These are phyloP conservation scores for Butastur rufipennis DNA, from an alignment of 2,113 vertebrate species.

Conservation along the genomic window DNA sequence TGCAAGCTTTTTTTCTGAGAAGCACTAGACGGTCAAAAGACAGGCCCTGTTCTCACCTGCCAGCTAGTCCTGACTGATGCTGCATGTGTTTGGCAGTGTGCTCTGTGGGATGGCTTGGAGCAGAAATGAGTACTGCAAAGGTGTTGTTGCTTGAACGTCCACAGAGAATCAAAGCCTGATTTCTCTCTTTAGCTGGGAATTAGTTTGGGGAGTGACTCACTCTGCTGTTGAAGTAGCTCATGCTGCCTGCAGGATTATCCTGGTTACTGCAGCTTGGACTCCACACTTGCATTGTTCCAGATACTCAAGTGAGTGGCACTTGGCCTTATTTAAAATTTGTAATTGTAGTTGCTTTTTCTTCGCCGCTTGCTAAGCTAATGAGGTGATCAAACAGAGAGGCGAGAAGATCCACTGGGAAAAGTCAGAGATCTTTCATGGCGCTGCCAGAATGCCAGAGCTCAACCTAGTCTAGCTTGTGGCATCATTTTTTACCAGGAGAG, in stretches of 20 bases:
- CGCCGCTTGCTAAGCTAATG: neutral
- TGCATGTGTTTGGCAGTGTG: neutral
- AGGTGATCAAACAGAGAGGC: neutral
- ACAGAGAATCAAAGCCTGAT: neutral
- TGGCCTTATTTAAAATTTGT: neutral
- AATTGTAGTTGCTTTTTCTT: neutral
- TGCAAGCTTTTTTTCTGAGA: neutral
- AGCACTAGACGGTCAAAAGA: neutral
- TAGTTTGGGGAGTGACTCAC: neutral
- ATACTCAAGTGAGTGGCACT: neutral
- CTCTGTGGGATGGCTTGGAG: neutral
- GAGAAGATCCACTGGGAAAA: neutral
- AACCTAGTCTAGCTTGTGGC: neutral
- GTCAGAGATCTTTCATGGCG: neutral
- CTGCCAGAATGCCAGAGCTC: neutral
- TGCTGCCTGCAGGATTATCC: conserved; percentile 6
- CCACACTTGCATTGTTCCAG: neutral
- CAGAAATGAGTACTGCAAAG: neutral
- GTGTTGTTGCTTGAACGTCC: neutral
- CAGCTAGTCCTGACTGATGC: neutral
- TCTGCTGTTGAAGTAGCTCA: neutral
- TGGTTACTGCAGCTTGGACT: neutral
- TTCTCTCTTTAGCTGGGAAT: neutral
- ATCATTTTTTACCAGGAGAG: neutral
- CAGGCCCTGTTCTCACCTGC: neutral